Base-by-base conservation (phyloP, 2,113 vertebrate species). In the Oostethus manadensis region DNA sequence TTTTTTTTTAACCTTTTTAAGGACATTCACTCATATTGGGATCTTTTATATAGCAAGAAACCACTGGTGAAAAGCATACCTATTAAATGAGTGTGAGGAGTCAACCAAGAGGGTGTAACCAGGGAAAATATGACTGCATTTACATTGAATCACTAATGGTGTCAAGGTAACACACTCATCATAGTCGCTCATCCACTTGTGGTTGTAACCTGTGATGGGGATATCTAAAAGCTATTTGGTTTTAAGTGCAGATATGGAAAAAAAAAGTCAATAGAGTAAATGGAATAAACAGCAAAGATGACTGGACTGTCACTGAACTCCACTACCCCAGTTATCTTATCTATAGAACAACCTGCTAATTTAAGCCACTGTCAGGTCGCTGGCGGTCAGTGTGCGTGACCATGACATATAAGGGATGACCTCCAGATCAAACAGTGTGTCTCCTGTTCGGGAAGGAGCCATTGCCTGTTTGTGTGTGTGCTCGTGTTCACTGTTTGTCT, bases 121-220 rank as follows among this genome's bases (percentile, higher is more conserved):
- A 15, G n/a, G 70, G 69, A 68, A 72, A 70, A 67, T 57, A 65
- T 69, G 68, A 78, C 64, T 49, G 59, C 16, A 74, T 78, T 85
- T 82, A 77, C 69, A 72, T 67, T 64, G 77, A 73, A 80, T 81
- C 71, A 80, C 71, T 77, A 74, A 74, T 82, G 66, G 76, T 82
- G 75, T 78, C 77, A 79, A 79, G 73, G 74, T 80, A 82, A 82
- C 70, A 43, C 71, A 62, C 49, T 57, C 64, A 76, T 83, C 71
- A 71, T 68, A 66, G 62, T 62, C 60, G 72, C 56, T 77, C 65
- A 75, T 76, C 66, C 51, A 33, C 58, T 60, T n/a, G 23, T 50
- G 46, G 66, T 71, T 45, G 45, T 74, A 60, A 70, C 70, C 77
- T 76, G 72, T 85, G 66, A 69, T 65, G 53, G 44, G 49, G 9